Conservation (phyloP, 2,797 vertebrate species). For the Acipenser transmontanus region DNA sequence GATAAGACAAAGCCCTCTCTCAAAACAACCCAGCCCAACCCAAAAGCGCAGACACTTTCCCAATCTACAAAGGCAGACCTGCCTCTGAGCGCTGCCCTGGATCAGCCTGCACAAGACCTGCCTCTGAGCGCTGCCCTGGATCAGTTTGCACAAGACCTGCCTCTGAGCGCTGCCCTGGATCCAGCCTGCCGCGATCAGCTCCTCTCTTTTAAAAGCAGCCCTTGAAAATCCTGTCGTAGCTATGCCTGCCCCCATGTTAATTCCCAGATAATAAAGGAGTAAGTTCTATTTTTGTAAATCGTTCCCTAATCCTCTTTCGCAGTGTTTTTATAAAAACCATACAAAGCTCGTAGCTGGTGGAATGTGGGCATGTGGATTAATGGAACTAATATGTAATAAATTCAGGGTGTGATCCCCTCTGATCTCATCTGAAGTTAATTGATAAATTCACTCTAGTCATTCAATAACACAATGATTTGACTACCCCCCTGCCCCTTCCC, state of each 20-base stretch:
- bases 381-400: slow-evolving; percentile 39
- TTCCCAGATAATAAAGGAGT: slow-evolving; percentile 31
- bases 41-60: slow-evolving; percentile 17
- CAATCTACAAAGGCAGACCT: slow-evolving; percentile 32
- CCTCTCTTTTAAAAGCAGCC: slow-evolving; percentile 29
- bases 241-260: slow-evolving; percentile 30
- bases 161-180: slow-evolving; percentile 26
- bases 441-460: slow-evolving; percentile 44
- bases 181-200: slow-evolving; percentile 28
- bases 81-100: slow-evolving; percentile 1
- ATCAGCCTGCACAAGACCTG: too few species aligned
- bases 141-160: too few species aligned
- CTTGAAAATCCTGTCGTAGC: slow-evolving; percentile 30
- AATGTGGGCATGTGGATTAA: slow-evolving; percentile 34
- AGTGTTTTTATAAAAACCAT: slow-evolving; percentile 27
- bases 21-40: slow-evolving; percentile 35
- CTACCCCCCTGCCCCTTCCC: slow-evolving; percentile 10
- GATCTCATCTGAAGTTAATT: slow-evolving; percentile 40
- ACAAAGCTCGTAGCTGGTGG: slow-evolving; percentile 31
- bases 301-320: slow-evolving; percentile 36
- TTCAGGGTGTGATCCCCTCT: slow-evolving; percentile 39
- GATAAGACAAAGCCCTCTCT: slow-evolving; percentile 56
- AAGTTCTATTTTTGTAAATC: slow-evolving; percentile 27
- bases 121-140: too few species aligned
- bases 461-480: slow-evolving; percentile 33